Evolutionary conservation across 35 echinoderm and acorn worm species (phyloP).

Genomic region (Apostichopus japonicus): DNA sequence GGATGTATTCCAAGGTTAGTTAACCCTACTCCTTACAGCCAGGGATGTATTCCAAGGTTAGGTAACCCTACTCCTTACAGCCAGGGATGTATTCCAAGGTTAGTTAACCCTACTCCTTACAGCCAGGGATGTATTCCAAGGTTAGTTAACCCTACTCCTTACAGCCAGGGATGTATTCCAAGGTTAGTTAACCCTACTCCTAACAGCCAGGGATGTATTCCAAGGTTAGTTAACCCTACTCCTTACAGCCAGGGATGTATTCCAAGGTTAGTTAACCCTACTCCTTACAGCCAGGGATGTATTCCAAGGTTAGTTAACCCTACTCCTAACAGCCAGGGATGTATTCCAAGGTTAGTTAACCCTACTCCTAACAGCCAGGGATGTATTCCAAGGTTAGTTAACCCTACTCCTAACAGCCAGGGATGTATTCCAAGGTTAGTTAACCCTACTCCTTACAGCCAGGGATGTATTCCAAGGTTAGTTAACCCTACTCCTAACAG

Average conservation of each 20-base stretch:
- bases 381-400: no score
- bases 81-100: slow-evolving; percentile 25
- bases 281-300: slow-evolving; percentile 54
- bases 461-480: slow-evolving; percentile 19
- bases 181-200: no score
- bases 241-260: slow-evolving; percentile 39
- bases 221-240: no score
- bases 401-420: slow-evolving; percentile 61
- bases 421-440: neutral
- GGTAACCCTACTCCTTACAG: slow-evolving; percentile 60
- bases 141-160: slow-evolving; percentile 54
- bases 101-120: slow-evolving; percentile 58
- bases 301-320: no score
- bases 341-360: no score
- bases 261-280: no score
- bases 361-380: slow-evolving; percentile 58
- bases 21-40: slow-evolving; percentile 59
- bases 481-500: slow-evolving; percentile 60
- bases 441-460: slow-evolving; percentile 59
- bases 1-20: neutral
- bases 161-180: slow-evolving; percentile 44
- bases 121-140: slow-evolving; percentile 36
- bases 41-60: slow-evolving; percentile 19
- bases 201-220: slow-evolving; percentile 41
- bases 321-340: slow-evolving; percentile 61